Evolutionary conservation across 2,113 vertebrate species (phyloP).

Genomic region (Bambusicola thoracicus): DNA sequence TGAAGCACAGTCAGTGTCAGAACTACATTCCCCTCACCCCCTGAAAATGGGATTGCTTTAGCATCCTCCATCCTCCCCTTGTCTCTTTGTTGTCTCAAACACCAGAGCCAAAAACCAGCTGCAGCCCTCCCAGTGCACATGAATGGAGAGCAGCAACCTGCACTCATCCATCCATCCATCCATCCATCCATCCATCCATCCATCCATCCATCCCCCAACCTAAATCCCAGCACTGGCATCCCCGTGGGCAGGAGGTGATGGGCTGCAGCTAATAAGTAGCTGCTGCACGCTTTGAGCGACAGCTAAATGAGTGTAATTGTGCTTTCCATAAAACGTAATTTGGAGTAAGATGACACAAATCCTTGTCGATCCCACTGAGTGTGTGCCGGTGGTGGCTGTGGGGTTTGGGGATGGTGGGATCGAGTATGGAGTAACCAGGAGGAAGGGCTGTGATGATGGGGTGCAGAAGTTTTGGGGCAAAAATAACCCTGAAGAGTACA

Average conservation of each 20-base stretch:
- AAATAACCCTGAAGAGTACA: background rate
- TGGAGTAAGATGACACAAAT: background rate
- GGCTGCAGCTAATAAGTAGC: background rate
- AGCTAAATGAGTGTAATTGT: background rate
- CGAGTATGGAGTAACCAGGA: background rate
- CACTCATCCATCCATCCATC: background rate
- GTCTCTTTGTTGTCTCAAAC: background rate
- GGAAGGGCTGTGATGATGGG: background rate
- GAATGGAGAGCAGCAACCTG: background rate
- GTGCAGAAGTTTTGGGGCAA: background rate
- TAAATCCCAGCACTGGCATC: background rate
- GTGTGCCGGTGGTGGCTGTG: background rate
- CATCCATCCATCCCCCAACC: background rate
- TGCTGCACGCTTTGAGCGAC: background rate
- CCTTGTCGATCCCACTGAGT: background rate
- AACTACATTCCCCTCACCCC: rapidly evolving
- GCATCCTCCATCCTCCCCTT: background rate
- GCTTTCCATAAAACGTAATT: background rate
- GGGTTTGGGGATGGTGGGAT: rapidly evolving
- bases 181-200: background rate
- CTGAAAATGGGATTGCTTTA: background rate
- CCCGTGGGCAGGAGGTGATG: background rate
- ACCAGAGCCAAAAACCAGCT: background rate
- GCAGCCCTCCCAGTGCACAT: background rate
- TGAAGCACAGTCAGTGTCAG: background rate